Evolutionary conservation across 1,140 invertebrate genomes (phyloP).

Genomic region (Chironomus tepperi): DNA sequence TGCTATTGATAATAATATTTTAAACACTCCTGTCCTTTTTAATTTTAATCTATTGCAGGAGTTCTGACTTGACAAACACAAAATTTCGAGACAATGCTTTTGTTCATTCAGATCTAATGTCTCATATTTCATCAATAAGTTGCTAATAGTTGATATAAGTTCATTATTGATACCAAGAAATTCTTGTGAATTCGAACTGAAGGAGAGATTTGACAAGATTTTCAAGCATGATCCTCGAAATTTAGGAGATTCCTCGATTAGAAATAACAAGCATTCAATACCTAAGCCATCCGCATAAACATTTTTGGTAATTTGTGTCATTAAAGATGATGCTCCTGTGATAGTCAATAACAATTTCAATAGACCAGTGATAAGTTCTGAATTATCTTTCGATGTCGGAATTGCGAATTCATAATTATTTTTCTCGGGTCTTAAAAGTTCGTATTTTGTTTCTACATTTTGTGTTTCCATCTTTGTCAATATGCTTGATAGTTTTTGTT

Average conservation of each 20-base stretch:
- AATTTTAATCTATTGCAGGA: conserved; percentile 39
- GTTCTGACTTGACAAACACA: conserved; percentile 35
- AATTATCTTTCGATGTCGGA: neutral
- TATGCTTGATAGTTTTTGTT: conserved; percentile 2
- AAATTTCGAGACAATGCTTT: conserved; percentile 37
- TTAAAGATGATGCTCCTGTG: neutral
- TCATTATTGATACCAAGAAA: conserved; percentile 36
- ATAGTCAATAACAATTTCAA: neutral
- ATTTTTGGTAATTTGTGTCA: neutral
- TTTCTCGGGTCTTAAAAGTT: neutral
- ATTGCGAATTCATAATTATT: neutral
- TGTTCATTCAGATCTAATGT: conserved; percentile 34
- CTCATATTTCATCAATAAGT: neutral
- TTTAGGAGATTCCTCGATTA: conserved; percentile 34
- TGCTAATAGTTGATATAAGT: conserved; percentile 35
- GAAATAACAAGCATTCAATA: conserved; percentile 34
- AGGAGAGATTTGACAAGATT: conserved; percentile 38
- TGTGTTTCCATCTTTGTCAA: neutral
- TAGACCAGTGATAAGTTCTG: neutral
- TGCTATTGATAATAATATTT: conserved; percentile 35
- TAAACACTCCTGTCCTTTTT: conserved; percentile 35
- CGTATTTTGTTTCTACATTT: neutral
- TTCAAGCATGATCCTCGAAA: conserved; percentile 34
- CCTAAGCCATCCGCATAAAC: neutral
- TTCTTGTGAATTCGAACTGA: conserved; percentile 34